Base-by-base conservation (phyloP, 2,797 vertebrate genomes). In the Enteromius thamalakanensis region DNA sequence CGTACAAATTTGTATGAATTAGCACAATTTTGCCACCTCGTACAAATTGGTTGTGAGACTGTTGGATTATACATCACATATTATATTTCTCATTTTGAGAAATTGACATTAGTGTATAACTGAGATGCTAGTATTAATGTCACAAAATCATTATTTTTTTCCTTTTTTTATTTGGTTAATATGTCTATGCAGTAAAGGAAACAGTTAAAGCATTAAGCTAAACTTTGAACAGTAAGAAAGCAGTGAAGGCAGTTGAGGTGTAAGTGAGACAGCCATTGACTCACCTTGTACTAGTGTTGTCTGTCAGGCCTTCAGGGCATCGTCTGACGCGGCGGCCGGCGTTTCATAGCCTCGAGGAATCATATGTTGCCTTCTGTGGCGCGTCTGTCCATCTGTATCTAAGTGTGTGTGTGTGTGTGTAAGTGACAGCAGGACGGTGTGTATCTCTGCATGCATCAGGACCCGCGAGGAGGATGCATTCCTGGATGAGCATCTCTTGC, bases 341-440 rank as follows among this genome's bases (percentile, higher is more conserved):
- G 88, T 91, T 88, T 88, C 87, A 71, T 80, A 5, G 91, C 91
- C 90, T 92, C 84, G 81, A 92, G 93, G 89, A 88, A 87, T 92
- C 92, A 91, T 91, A 91, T 90, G 90, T 86, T 91, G 87, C 90
- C 89, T 91, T 90, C 91, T 92, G 88, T 79, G 88, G 92, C 82
- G 64, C 74, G 75, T 49, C 11, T 77, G 84, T 77, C 68, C 60
- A 29, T 67, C 40, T 58, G 19, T 60, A 15, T 51, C 47, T 68
- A 42, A 71, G 58, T 58, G 55, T n/a, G n/a, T 58, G 55, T 26
- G 55, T 26, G 26, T 26, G 26, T 26, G 26, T 26, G 26, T 29
- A 26, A 15, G 60, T 29, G 32, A 79, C 14, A 58, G 78, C 84
- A n/a, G 5, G 5, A 12, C 2, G 11, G 60, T 8, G 26, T 81